These are phyloP conservation scores for Homarus gammarus DNA, from an alignment of 2,888 invertebrate species.

Conservation along the genomic window DNA sequence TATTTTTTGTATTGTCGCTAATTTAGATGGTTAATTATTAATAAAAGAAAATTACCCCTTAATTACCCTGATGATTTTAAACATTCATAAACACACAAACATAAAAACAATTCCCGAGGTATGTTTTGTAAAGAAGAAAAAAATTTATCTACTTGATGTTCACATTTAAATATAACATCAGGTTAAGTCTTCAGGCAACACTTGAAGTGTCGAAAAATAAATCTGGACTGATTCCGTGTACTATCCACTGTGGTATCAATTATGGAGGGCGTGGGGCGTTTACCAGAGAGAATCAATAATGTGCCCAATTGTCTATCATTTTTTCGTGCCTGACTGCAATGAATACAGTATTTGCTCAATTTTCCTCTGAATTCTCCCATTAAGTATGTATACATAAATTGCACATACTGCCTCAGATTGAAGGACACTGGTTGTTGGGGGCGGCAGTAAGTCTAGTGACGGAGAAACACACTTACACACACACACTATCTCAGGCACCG, in stretches of 20 bases:
- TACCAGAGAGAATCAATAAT: constrained; percentile 25
- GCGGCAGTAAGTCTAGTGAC: constrained; percentile 16
- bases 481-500: not conserved
- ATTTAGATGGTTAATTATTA: no score
- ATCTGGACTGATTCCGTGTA: not conserved
- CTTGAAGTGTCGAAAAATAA: no score
- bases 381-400: constrained; percentile 42
- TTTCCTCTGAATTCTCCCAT: constrained; percentile 33
- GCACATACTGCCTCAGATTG: constrained; percentile 23
- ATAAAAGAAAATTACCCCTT: no score
- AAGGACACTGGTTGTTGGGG: constrained; percentile 16
- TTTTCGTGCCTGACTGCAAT: constrained; percentile 21
- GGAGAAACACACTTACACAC: no score
- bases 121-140: no score
- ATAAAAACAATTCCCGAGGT: no score
- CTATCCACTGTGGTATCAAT: not conserved
- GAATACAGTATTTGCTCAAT: constrained; percentile 37
- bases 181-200: no score
- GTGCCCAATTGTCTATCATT: constrained; percentile 33
- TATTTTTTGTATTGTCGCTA: no score
- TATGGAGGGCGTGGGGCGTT: constrained; percentile 9
- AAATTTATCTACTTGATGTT: no score
- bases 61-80: no score
- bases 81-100: no score
- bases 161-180: no score